These are phyloP conservation scores for Heterodera schachtii DNA, from an alignment of 1,140 invertebrate genomes.

Conservation along the genomic window DNA sequence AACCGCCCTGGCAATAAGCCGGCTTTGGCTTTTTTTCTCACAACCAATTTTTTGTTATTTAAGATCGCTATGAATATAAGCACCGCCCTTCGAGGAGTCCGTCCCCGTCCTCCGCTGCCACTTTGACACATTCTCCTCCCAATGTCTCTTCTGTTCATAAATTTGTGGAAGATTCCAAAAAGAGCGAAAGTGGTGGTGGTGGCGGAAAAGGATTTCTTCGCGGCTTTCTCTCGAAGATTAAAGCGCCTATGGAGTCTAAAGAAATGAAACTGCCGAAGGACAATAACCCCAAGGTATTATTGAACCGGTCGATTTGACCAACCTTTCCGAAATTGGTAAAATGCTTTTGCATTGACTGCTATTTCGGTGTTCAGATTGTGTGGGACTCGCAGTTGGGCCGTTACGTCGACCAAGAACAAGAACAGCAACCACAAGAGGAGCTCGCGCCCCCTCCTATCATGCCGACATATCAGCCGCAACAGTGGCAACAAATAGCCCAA, in stretches of 20 bases:
- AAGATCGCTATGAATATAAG: background rate
- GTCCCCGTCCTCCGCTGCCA: background rate
- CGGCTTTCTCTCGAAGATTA: slow-evolving; percentile 28
- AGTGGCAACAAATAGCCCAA: slow-evolving; percentile 4
- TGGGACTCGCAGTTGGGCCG: slow-evolving; percentile 18
- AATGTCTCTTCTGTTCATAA: background rate
- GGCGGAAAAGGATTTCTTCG: slow-evolving; percentile 10
- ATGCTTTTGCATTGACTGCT: background rate
- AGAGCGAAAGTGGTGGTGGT: background rate
- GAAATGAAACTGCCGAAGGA: slow-evolving; percentile 25
- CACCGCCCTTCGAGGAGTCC: background rate
- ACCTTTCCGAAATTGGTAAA: background rate
- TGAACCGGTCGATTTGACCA: background rate
- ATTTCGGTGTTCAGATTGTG: slow-evolving; percentile 19
- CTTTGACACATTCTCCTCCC: background rate
- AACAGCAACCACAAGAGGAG: slow-evolving; percentile 10
- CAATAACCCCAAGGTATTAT: slow-evolving; percentile 15
- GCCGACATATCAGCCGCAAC: slow-evolving; percentile 6
- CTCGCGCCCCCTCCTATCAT: slow-evolving; percentile 16
- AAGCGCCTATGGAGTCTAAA: slow-evolving; percentile 7
- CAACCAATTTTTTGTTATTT: too few relatives aligned
- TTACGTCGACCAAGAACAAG: slow-evolving; percentile 20
- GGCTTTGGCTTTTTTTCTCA: too few relatives aligned
- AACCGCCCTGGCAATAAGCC: too few relatives aligned
- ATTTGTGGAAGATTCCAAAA: background rate